These are phyloP conservation scores for Augiades crinisus DNA, from an alignment of 2,888 invertebrate genomes.

Conservation along the genomic window DNA sequence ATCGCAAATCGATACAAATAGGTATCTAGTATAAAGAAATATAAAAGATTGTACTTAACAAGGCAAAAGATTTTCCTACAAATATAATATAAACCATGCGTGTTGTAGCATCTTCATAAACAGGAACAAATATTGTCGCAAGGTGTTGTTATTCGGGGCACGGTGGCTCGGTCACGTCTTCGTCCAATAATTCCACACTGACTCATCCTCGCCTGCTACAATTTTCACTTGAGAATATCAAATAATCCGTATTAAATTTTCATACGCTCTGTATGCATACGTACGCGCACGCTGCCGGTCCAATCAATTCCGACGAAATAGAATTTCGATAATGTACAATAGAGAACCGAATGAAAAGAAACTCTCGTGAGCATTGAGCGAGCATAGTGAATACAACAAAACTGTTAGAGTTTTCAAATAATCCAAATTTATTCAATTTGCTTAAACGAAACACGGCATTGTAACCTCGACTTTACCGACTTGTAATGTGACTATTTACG, in stretches of 20 bases:
- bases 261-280: slow-evolving; percentile 18
- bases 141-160: slow-evolving; percentile 62
- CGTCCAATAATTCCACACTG: slow-evolving; percentile 70
- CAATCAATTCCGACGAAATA: slow-evolving; percentile 14
- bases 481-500: too few relatives aligned
- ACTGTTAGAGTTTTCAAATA: too few relatives aligned
- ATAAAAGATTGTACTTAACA: too few relatives aligned
- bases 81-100: too few relatives aligned
- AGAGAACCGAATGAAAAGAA: background rate
- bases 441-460: background rate
- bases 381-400: background rate
- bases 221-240: slow-evolving; percentile 69
- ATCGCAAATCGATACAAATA: too few relatives aligned
- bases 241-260: slow-evolving; percentile 47
- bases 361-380: background rate
- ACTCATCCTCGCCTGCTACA: slow-evolving; percentile 60
- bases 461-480: too few relatives aligned
- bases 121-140: slow-evolving; percentile 49
- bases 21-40: too few relatives aligned
- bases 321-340: slow-evolving; percentile 4
- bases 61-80: too few relatives aligned
- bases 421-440: too few relatives aligned
- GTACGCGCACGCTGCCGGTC: background rate
- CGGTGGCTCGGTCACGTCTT: slow-evolving; percentile 63
- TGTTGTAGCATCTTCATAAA: slow-evolving; percentile 7